These are phyloP conservation scores for Lophura nycthemera DNA, from an alignment of 2,113 vertebrate genomes.

Conservation along the genomic window DNA sequence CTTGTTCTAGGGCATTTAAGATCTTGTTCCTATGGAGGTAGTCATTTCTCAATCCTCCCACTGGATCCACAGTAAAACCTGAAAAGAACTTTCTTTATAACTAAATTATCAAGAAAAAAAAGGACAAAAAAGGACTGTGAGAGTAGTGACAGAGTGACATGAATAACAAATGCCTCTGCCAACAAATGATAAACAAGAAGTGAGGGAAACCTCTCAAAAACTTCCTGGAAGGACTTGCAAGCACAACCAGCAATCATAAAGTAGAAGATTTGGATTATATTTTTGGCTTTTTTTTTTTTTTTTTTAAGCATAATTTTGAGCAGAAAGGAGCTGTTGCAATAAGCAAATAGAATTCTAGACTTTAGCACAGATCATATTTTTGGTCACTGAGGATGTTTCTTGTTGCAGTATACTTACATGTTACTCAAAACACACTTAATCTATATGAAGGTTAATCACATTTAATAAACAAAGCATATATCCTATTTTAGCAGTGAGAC, in stretches of 20 bases:
- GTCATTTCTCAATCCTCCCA: not conserved
- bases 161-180: not conserved
- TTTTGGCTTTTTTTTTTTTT: fast-evolving
- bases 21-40: fast-evolving
- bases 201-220: not conserved
- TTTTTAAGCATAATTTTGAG: not conserved
- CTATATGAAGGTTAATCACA: not conserved
- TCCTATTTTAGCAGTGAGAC: not conserved
- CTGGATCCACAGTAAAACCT: not conserved
- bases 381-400: not conserved
- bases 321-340: not conserved
- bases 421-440: not conserved
- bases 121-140: not conserved
- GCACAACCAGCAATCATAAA: not conserved
- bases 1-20: not conserved
- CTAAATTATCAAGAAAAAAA: not conserved
- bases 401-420: not conserved
- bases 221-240: not conserved
- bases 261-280: not conserved
- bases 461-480: not conserved
- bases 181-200: not conserved
- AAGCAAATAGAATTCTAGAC: not conserved
- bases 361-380: not conserved
- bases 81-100: not conserved
- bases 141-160: fast-evolving